A percentile compares a stretch with the other conserved stretches of the same genome.
phyloP scores from a whole-genome alignment of 2,113 vertebrate genomes.

The Empidonax alnorum region DNA sequence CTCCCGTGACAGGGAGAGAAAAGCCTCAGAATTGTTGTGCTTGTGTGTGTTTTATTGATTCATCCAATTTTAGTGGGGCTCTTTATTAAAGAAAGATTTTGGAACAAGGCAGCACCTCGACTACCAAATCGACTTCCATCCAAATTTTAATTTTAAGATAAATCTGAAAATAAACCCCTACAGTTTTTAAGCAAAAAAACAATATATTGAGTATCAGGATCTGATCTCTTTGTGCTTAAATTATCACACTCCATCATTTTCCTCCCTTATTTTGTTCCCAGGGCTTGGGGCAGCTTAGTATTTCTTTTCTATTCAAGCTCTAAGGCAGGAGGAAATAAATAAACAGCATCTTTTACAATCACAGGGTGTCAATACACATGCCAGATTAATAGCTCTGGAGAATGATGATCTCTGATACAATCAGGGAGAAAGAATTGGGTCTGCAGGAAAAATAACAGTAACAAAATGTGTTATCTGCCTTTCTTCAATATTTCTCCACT shows the following conservation, averaged over 20 bases:
- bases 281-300: background rate
- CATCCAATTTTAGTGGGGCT: background rate
- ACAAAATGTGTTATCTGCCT: background rate
- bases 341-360: background rate
- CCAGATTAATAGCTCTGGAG: conserved; percentile 41
- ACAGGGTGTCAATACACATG: background rate
- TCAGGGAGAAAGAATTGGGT: background rate
- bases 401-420: conserved; percentile 27
- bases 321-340: conserved; percentile 7
- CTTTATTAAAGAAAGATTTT: background rate
- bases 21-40: background rate
- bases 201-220: background rate
- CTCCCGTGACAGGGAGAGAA: background rate
- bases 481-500: background rate
- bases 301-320: background rate
- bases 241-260: background rate
- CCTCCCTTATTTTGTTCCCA: background rate
- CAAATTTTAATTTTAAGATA: background rate
- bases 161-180: background rate
- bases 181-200: background rate
- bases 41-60: background rate
- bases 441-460: background rate
- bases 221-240: background rate
- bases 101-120: background rate
- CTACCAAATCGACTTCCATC: background rate